Conservation (phyloP, 2,888 invertebrate species). For the Heliconius ethilla region DNA sequence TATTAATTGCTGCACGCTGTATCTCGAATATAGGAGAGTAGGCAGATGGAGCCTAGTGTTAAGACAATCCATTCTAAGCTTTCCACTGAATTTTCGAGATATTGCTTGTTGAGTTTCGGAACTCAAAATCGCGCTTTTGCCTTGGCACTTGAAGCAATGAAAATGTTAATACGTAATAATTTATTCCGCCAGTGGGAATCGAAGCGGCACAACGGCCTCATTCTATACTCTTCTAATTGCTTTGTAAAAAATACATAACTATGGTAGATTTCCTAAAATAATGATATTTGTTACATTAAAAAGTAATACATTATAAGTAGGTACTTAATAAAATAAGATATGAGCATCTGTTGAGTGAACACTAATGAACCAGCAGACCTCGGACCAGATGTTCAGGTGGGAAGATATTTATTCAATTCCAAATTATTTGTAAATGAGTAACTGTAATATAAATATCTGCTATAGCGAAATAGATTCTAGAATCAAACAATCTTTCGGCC, state of each 20-base stretch:
- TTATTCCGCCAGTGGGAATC: too few species aligned
- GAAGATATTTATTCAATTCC: constrained; percentile 71
- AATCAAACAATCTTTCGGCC: constrained; percentile 77
- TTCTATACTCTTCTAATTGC: neutral
- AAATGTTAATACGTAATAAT: too few species aligned
- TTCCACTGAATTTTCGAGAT: too few species aligned
- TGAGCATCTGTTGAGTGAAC: constrained; percentile 28
- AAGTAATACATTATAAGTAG: neutral
- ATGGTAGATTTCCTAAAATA: neutral
- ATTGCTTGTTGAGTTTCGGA: too few species aligned
- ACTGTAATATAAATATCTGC: constrained; percentile 79
- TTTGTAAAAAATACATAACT: neutral
- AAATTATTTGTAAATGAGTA: constrained; percentile 78
- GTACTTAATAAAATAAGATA: constrained; percentile 11
- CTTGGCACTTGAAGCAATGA: too few species aligned
- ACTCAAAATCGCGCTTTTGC: too few species aligned
- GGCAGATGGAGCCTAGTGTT: too few species aligned
- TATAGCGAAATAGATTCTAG: constrained; percentile 69
- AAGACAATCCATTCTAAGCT: too few species aligned
- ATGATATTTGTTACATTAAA: neutral
- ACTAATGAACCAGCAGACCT: constrained; percentile 56
- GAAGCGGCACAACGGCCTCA: too few species aligned
- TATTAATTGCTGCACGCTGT: neutral
- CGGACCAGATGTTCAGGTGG: constrained; percentile 68
- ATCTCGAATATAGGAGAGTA: too few species aligned